Base-by-base conservation (phyloP, 2,797 vertebrate genomes). In the Mastacembelus armatus region DNA sequence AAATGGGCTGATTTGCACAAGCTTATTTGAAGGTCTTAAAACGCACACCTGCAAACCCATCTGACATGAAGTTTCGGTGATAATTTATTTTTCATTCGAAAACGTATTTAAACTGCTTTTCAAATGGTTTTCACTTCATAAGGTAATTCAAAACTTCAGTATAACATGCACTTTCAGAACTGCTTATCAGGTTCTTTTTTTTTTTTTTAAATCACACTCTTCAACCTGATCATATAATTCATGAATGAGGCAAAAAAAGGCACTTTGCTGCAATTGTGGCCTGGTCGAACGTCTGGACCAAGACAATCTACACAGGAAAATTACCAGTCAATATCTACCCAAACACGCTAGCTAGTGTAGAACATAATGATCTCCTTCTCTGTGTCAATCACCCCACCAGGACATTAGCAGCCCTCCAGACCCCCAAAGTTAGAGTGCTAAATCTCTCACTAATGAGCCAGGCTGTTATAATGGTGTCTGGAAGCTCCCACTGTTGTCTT, bases 361-460 rank as follows among this genome's bases (percentile, higher is more conserved):
- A 35, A 63, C 71, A 74, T 85, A 89, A 90, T 75, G 66, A 84
- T 77, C 65, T 60, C 48, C 49, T 55, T 63, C 42, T 71, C 56
- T 71, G 48, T 70, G 59, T 85, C 82, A 87, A 49, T 87, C 75
- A 74, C 61, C 59, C 75, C 76, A 75, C 45, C 76, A 81, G 81
- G 78, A 87, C 80, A 83, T 87, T 79, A 88, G 80, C 71, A 78
- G 71, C 74, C 66, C 69, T 67, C 60, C 61, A 66, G 69, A 76
- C 67, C 60, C 68, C 72, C 44, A 58, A 71, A 83, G 80, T 89
- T 80, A 78, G 80, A 78, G 80, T 72, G 72, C 72, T 89, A 91
- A 90, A 87, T 88, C 83, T 86, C 56, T 71, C 69, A 62, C 82
- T 90, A 92, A 92, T 75, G 74, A 92, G 87, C 80, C 81, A 69